Base-by-base conservation (phyloP, 53 echinoderm and acorn worm species). In the Holothuria leucospilota region DNA sequence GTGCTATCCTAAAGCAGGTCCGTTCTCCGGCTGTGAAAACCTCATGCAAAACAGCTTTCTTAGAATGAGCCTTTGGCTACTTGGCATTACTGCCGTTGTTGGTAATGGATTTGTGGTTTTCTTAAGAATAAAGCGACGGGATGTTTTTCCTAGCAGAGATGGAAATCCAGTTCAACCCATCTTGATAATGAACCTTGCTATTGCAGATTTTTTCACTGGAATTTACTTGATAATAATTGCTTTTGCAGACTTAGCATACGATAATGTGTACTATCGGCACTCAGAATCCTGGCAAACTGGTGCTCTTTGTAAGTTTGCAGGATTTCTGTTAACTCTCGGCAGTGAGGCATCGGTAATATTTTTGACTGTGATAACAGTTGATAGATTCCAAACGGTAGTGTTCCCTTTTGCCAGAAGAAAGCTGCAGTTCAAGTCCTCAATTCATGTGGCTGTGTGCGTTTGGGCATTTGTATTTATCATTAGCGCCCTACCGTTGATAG, bases 161-260 rank as follows among this genome's bases (percentile, higher is more conserved):
- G 24, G 42, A 29, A 75, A 56, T 23, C 13, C 59, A 81, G 34
- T 38, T 6, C 96, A 96, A 66, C 86, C 94, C 4, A 93, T 94
- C 71, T 96, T 96, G 2, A 60, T 84, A 27, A 5, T 64, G 23
- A 96, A 96, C 64, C 87, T 96, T 49, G 94, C 96, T 4, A 84
- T 92, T 30, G 94, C 96, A 4, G 96, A 96, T 77, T 86, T 96
- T 30, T 70, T 94, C 26, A 94, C 94, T 92, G 96, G 96, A n/a
- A 74, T 96, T 20, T 96, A 96, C 52, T 90, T 96, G 41, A 88
- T 94, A 20, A 87, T 92, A 6, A 91, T 96, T 69, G 96, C 90
- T 20, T 77, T 88, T 51, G 90, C 90, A 87, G 96, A 94, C 72
- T 88, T 90, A 13, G 40, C 29, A 4, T 84, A 84, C 28, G 39